phyloP scores from a whole-genome alignment of 2,797 vertebrate genomes.

The Cuniculus paca region DNA sequence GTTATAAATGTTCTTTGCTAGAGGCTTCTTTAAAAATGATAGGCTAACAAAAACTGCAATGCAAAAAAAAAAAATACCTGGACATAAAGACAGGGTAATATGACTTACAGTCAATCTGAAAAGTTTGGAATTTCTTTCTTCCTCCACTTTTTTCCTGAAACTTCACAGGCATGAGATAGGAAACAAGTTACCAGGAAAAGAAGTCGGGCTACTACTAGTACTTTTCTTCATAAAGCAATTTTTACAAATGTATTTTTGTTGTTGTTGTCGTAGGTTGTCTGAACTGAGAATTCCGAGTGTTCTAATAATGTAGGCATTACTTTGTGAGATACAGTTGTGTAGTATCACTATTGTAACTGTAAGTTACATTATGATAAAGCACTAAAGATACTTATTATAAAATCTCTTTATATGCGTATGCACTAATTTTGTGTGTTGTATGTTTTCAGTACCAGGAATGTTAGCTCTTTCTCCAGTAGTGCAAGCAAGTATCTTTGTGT shows the following conservation, averaged over 20 bases:
- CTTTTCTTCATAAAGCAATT: constrained; percentile 77
- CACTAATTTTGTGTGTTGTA: constrained; percentile 36
- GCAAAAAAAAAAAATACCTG: constrained; percentile 51
- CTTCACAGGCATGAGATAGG: constrained; percentile 62
- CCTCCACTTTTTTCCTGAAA: constrained; percentile 79
- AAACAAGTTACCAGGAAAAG: constrained; percentile 77
- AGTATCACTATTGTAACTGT: not conserved
- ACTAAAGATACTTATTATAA: constrained; percentile 58
- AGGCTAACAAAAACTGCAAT: constrained; percentile 53
- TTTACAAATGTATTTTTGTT: constrained; percentile 68
- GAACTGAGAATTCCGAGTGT: constrained; percentile 76
- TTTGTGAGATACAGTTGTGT: constrained; percentile 45
- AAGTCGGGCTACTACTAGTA: constrained; percentile 78
- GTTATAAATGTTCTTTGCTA: constrained; percentile 76
- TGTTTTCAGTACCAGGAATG: constrained; percentile 75
- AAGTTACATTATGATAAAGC: constrained; percentile 57
- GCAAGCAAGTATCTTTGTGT: constrained; percentile 77
- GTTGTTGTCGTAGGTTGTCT: constrained; percentile 53
- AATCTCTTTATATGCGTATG: constrained; percentile 52
- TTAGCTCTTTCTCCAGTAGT: constrained; percentile 78
- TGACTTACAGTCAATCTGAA: constrained; percentile 79
- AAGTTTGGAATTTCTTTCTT: constrained; percentile 83
- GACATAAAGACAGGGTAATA: constrained; percentile 64
- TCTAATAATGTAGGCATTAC: constrained; percentile 77
- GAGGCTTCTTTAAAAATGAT: constrained; percentile 75